Evolutionary conservation across 2,888 invertebrate species (phyloP).

Genomic region (Lacanobia wlatinum): DNA sequence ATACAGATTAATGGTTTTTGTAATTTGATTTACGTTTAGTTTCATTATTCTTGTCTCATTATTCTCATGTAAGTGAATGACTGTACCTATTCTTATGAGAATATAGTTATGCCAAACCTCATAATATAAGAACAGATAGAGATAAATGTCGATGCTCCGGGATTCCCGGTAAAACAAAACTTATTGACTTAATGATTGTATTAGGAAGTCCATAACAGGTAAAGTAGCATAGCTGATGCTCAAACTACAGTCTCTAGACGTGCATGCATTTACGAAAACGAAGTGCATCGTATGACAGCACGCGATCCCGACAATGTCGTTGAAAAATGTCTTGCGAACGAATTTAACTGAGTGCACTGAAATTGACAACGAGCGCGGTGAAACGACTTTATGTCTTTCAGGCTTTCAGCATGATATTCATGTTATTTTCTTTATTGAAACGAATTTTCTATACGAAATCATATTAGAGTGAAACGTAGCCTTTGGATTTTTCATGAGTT

Average conservation of each 20-base stretch:
- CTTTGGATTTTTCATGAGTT: conserved; percentile 6
- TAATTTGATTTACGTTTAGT: no score
- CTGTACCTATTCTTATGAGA: no score
- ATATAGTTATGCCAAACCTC: no score
- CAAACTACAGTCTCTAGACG: conserved; percentile 39
- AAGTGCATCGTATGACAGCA: conserved; percentile 69
- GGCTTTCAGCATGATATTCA: conserved; percentile 52
- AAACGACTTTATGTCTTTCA: conserved; percentile 61
- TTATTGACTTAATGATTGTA: conserved; percentile 31
- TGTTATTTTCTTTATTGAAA: conserved; percentile 62
- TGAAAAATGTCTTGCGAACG: conserved; percentile 66
- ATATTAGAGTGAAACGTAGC: conserved; percentile 23
- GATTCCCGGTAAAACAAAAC: conserved; percentile 30
- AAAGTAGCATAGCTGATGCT: conserved; percentile 26
- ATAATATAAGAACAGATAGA: not conserved
- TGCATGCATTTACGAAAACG: conserved; percentile 54
- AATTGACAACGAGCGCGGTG: conserved; percentile 67
- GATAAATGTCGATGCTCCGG: not conserved
- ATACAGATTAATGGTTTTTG: no score
- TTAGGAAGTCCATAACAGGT: conserved; percentile 23
- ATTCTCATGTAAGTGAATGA: no score
- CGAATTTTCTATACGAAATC: conserved; percentile 37
- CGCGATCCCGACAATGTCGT: conserved; percentile 71
- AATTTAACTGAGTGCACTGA: conserved; percentile 72
- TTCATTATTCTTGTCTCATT: no score